Conservation (phyloP, 2,888 invertebrate species). For the Falcaria lacertinaria region DNA sequence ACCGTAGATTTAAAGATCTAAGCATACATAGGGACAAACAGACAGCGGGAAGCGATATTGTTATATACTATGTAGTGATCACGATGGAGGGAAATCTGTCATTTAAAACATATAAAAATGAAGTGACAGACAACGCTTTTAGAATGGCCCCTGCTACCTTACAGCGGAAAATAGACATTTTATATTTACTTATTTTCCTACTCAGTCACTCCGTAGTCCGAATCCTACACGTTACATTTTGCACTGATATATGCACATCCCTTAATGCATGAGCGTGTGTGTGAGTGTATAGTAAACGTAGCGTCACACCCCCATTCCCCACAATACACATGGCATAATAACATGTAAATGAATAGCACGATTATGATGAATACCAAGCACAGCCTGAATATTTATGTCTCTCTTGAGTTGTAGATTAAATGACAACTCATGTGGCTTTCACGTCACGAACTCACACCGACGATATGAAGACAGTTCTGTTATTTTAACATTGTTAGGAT, state of each 20-base stretch:
- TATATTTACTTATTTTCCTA: too few relatives aligned
- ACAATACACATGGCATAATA: constrained; percentile 41
- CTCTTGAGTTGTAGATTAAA: constrained; percentile 44
- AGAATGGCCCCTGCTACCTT: too few relatives aligned
- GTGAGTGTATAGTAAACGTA: constrained; percentile 20
- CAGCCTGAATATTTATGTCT: constrained; percentile 61
- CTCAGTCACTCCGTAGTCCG: not conserved
- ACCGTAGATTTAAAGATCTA: too few relatives aligned
- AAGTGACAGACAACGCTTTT: too few relatives aligned
- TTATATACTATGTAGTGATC: too few relatives aligned
- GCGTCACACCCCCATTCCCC: constrained; percentile 38
- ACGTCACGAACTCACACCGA: constrained; percentile 35
- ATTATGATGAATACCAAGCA: constrained; percentile 61
- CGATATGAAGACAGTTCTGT: constrained; percentile 24
- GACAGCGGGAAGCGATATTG: too few relatives aligned
- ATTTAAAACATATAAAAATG: too few relatives aligned
- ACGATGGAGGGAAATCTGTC: too few relatives aligned
- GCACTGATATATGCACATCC: not conserved
- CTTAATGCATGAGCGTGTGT: not conserved
- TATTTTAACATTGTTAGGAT: constrained; percentile 23
- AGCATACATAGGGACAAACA: too few relatives aligned
- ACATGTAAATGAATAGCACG: constrained; percentile 67
- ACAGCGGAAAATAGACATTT: too few relatives aligned
- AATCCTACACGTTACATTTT: too few relatives aligned
- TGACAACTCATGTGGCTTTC: constrained; percentile 43